Evolutionary conservation across 2,888 invertebrate species (phyloP).

Genomic region (Amaurobius ferox): DNA sequence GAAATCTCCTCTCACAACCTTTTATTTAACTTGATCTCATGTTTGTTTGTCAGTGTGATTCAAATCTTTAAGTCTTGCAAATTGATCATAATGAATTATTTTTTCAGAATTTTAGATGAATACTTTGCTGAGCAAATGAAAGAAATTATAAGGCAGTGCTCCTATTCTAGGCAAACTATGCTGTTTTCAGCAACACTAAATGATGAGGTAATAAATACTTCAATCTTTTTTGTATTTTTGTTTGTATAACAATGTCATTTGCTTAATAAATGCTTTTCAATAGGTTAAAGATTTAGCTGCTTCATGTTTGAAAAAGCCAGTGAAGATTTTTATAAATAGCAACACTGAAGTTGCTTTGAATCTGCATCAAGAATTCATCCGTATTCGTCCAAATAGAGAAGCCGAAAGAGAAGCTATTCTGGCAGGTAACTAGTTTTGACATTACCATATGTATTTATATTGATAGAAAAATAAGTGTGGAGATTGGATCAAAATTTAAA

Average conservation of each 20-base stretch:
- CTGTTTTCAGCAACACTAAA: conserved; percentile 99
- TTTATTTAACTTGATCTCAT: no score
- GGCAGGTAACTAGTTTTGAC: conserved; percentile 77
- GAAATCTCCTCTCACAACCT: no score
- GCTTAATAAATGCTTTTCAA: not conserved
- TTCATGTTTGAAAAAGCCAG: conserved; percentile 93
- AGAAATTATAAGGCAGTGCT: conserved; percentile 95
- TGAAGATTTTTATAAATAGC: conserved; percentile 96
- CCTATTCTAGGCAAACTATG: conserved; percentile 94
- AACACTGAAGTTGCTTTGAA: conserved; percentile 97
- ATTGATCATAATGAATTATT: no score
- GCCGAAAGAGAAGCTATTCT: conserved; percentile 93
- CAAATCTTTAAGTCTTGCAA: no score
- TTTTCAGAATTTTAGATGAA: conserved; percentile 92
- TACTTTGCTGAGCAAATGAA: conserved; percentile 99
- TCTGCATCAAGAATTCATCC: conserved; percentile 96
- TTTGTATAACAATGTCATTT: not conserved
- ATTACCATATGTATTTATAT: no score
- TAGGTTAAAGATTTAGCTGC: conserved; percentile 90
- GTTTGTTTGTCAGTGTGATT: no score
- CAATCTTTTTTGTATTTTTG: conserved; percentile 33
- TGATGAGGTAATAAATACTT: conserved; percentile 79
- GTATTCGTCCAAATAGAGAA: conserved; percentile 92
- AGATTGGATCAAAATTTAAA: no score
- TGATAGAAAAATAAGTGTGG: no score